These are phyloP conservation scores for Choreutis nemorana DNA, from an alignment of 2,888 invertebrate genomes.

Conservation along the genomic window DNA sequence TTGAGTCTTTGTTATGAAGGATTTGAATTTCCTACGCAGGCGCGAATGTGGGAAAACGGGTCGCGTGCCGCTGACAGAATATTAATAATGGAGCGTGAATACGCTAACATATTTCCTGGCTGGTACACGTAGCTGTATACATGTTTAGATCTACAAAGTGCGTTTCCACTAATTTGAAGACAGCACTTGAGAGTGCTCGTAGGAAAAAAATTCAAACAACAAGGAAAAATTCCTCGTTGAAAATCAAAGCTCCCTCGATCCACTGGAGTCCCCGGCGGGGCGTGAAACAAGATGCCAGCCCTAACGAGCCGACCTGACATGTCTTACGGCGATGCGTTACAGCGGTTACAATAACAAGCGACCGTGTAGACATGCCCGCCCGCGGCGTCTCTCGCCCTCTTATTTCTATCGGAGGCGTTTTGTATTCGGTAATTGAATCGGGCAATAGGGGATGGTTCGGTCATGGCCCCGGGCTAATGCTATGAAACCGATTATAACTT, in stretches of 20 bases:
- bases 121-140: constrained; percentile 16
- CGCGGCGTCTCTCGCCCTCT: constrained; percentile 13
- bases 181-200: constrained; percentile 26
- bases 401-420: constrained; percentile 20
- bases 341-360: constrained; percentile 26
- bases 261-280: constrained; percentile 25
- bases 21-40: constrained; percentile 40
- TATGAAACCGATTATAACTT: constrained; percentile 24
- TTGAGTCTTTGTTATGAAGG: constrained; percentile 52
- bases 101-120: constrained; percentile 3
- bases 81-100: constrained; percentile 34
- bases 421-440: constrained; percentile 26
- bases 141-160: constrained; percentile 10
- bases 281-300: constrained; percentile 39
- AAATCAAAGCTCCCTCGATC: constrained; percentile 42
- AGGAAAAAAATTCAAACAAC: constrained; percentile 26
- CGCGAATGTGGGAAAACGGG: constrained; percentile 38
- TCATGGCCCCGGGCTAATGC: constrained; percentile 19
- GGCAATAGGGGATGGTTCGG: constrained; percentile 16
- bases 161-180: constrained; percentile 41
- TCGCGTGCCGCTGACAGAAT: constrained; percentile 51
- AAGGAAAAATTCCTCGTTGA: constrained; percentile 29
- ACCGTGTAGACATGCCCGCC: constrained; percentile 18
- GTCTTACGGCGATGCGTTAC: constrained; percentile 25
- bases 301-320: constrained; percentile 35